phyloP scores from a whole-genome alignment of 2,797 vertebrate species.

The Enteromius trimaculatus region DNA sequence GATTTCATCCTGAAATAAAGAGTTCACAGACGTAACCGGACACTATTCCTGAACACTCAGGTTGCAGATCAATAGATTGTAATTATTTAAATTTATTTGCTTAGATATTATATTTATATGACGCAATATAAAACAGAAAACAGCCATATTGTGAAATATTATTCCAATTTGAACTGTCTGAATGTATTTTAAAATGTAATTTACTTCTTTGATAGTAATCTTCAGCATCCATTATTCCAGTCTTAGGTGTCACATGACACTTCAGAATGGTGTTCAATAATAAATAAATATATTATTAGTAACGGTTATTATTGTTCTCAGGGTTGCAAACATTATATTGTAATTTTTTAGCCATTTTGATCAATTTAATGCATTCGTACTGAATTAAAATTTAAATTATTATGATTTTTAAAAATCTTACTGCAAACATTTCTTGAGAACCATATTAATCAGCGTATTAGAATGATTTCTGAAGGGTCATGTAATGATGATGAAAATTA shows the following conservation, averaged over 20 bases:
- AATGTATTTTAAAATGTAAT: neutral
- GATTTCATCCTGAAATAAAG: neutral
- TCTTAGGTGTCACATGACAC: neutral
- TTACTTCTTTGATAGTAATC: neutral
- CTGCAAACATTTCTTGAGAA: neutral
- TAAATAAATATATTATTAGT: neutral
- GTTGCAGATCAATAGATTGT: neutral
- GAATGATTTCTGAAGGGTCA: neutral
- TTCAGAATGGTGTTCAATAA: neutral
- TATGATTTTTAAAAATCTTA: too few species aligned
- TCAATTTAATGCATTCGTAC: too few species aligned
- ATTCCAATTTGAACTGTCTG: neutral
- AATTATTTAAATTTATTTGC: neutral
- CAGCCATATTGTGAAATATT: neutral
- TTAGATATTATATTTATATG: neutral
- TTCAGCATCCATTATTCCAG: neutral
- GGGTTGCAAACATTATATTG: too few species aligned
- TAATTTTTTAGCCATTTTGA: too few species aligned
- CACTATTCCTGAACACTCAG: neutral
- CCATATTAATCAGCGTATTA: neutral
- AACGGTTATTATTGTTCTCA: too few species aligned
- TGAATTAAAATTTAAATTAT: too few species aligned
- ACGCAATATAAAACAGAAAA: neutral
- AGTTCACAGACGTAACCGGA: neutral
- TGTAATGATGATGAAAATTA: neutral